Evolutionary conservation across 2,113 vertebrate genomes (phyloP).

Genomic region (Callipepla californica): DNA sequence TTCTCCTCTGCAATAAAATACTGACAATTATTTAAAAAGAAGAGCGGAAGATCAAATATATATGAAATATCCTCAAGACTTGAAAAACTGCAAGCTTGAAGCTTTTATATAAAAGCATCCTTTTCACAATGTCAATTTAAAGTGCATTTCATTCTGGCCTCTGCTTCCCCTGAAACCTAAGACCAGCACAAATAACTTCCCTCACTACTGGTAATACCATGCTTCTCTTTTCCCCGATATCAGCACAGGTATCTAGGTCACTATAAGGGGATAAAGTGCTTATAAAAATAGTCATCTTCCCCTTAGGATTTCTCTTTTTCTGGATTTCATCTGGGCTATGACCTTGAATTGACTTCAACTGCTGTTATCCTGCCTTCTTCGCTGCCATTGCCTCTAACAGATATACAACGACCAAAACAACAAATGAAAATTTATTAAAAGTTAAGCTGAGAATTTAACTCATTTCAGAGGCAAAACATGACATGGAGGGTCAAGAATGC

Average conservation of each 20-base stretch:
- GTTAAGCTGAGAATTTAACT: not conserved
- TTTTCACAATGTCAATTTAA: not conserved
- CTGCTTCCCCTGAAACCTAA: not conserved
- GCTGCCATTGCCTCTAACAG: not conserved
- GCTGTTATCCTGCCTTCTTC: fast-evolving
- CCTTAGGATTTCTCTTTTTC: not conserved
- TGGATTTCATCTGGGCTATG: not conserved
- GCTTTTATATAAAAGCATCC: not conserved
- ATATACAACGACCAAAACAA: not conserved
- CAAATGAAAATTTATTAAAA: not conserved
- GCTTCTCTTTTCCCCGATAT: not conserved
- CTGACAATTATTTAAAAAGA: not conserved
- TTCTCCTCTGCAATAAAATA: not conserved
- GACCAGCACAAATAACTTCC: not conserved
- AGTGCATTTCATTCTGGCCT: not conserved
- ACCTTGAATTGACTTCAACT: not conserved
- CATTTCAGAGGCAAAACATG: not conserved
- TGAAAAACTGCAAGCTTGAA: not conserved
- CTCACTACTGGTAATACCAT: not conserved
- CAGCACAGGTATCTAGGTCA: not conserved
- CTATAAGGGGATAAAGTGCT: not conserved
- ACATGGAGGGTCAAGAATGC: not conserved
- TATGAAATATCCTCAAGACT: not conserved
- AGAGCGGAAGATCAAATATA: not conserved
- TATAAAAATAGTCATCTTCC: not conserved